Evolutionary conservation across 2,888 invertebrate species (phyloP).

Genomic region (Nomada flava): DNA sequence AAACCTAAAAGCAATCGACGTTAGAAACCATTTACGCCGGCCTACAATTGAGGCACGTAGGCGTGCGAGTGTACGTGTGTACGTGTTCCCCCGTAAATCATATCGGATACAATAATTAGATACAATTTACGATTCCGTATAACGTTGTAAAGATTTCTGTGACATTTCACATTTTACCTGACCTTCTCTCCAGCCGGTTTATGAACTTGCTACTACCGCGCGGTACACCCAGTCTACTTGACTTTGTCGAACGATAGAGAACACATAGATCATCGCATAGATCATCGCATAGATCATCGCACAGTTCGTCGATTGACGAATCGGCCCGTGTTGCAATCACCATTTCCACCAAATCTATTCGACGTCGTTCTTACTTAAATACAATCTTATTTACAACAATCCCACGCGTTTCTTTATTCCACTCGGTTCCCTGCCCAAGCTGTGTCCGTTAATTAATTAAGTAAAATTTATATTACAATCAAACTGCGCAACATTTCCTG

Average conservation of each 20-base stretch:
- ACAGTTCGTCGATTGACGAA: no score
- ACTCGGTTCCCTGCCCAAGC: no score
- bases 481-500: not conserved
- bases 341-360: no score
- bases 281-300: no score
- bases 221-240: conserved; percentile 1
- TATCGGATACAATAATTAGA: conserved; percentile 54
- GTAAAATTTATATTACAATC: no score
- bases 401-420: no score
- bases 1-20: conserved; percentile 39
- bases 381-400: no score
- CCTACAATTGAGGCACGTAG: conserved; percentile 53
- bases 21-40: conserved; percentile 26
- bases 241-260: not conserved
- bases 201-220: conserved; percentile 25
- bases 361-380: no score
- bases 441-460: no score
- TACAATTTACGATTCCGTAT: conserved; percentile 21
- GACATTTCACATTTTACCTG: conserved; percentile 59
- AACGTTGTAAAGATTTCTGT: conserved; percentile 47
- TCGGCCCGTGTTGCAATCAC: no score
- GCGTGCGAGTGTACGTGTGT: conserved; percentile 8
- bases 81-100: conserved; percentile 57
- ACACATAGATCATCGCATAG: no score
- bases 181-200: conserved; percentile 47